Evolutionary conservation across 2,113 vertebrate genomes (phyloP).

Genomic region (Indicator indicator): DNA sequence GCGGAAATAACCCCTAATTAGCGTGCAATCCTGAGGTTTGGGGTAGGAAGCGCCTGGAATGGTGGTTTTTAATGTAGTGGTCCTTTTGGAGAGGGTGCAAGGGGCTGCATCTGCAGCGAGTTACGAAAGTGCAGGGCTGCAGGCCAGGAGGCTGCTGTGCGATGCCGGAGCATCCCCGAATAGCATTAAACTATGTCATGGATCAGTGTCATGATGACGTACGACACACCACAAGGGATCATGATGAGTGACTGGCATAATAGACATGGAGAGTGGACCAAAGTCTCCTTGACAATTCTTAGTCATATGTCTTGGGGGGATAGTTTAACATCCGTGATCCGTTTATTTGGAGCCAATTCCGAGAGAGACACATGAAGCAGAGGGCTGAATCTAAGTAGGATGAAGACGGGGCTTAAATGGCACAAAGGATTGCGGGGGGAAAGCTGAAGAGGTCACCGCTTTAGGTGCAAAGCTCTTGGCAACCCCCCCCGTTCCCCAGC

Average conservation of each 20-base stretch:
- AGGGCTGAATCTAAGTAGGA: not conserved
- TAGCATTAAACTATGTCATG: conserved; percentile 42
- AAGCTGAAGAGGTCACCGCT: not conserved
- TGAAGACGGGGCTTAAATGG: not conserved
- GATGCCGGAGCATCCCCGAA: not conserved
- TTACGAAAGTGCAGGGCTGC: not conserved
- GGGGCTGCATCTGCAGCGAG: not conserved
- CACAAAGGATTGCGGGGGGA: not conserved
- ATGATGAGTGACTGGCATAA: conserved; percentile 34
- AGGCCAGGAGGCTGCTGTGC: not conserved
- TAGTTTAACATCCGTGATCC: conserved; percentile 47
- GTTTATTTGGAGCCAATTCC: conserved; percentile 26
- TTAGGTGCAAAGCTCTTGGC: not conserved
- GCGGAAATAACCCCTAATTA: not conserved
- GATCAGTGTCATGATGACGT: conserved; percentile 47
- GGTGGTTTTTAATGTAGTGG: not conserved
- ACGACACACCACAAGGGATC: conserved; percentile 8
- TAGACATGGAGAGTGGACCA: conserved; percentile 45
- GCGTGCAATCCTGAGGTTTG: not conserved
- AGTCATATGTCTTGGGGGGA: conserved; percentile 21
- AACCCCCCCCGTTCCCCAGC: not conserved
- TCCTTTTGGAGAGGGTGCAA: not conserved
- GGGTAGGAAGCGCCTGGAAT: not conserved
- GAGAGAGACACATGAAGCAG: not conserved
- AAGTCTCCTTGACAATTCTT: conserved; percentile 54